A percentile compares a stretch with the other conserved stretches of the same genome.
phyloP scores from a whole-genome alignment of 2,797 vertebrate genomes.

The Sebastes iracundus region DNA sequence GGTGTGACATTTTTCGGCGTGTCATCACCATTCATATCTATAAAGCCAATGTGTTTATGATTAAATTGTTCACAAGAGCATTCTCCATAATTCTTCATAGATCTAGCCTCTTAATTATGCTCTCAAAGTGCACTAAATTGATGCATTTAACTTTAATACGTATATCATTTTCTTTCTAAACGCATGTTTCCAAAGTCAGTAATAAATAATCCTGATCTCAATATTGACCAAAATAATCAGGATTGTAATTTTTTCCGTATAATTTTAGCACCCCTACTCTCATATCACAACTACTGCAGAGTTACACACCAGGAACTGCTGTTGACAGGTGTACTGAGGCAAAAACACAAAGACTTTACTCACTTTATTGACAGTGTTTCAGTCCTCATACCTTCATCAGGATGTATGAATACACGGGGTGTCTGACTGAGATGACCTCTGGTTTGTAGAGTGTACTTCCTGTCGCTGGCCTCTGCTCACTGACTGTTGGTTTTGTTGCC shows the following conservation, averaged over 20 bases:
- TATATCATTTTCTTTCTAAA: too few species aligned
- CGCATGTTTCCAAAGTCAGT: too few species aligned
- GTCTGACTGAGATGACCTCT: not conserved
- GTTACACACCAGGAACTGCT: not conserved
- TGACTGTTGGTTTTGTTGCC: conserved; percentile 72
- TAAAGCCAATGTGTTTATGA: too few species aligned
- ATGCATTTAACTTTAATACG: too few species aligned
- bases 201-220: too few species aligned
- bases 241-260: too few species aligned
- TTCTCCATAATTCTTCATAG: too few species aligned
- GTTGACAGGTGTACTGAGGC: not conserved
- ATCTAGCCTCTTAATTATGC: too few species aligned
- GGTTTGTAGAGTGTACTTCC: conserved; percentile 8
- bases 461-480: conserved; percentile 53
- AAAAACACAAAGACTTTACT: not conserved
- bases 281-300: not conserved
- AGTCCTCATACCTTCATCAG: not conserved
- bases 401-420: not conserved
- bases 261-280: not conserved
- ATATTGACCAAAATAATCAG: too few species aligned
- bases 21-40: too few species aligned
- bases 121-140: too few species aligned
- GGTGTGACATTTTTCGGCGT: accelerated
- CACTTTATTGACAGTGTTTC: not conserved
- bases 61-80: too few species aligned